Percentiles rank a stretch among this genome's conserved stretches.
Evolutionary conservation across 2,113 vertebrate genomes (phyloP).

Genomic region (Accipiter virgatus): DNA sequence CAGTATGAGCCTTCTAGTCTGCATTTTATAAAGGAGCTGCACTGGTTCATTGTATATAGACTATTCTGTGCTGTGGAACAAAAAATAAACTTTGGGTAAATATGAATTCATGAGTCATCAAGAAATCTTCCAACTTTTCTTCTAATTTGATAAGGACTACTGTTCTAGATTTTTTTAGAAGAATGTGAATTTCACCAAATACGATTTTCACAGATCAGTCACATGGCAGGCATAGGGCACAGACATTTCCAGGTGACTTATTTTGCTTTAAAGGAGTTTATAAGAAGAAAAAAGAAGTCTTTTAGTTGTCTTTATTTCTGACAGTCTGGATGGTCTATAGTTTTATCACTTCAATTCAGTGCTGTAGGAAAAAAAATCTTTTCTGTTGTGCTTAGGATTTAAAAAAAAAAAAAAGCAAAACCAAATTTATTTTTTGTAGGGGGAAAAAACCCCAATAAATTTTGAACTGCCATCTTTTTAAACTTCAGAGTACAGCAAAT

Average conservation of each 20-base stretch:
- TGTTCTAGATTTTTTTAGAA: background rate
- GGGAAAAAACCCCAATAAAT: background rate
- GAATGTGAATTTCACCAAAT: background rate
- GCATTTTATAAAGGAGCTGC: background rate
- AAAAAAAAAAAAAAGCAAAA: accelerated
- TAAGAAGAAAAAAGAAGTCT: background rate
- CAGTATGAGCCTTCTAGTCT: background rate
- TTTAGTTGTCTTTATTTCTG: background rate
- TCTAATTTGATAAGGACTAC: background rate
- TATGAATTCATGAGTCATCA: background rate
- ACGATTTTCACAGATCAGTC: background rate
- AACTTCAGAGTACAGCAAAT: background rate
- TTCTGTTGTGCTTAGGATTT: background rate
- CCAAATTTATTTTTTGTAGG: background rate
- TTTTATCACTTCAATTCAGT: background rate
- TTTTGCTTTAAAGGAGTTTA: background rate
- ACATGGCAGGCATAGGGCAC: background rate
- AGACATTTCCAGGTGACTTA: background rate
- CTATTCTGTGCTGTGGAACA: background rate
- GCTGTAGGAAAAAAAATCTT: background rate
- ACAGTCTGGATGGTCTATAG: background rate
- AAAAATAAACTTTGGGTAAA: background rate
- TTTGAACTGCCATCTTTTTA: background rate
- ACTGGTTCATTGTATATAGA: background rate
- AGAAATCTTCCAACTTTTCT: background rate